A percentile compares a stretch with the other conserved stretches of the same genome.
Evolutionary conservation across 1,140 invertebrate genomes (phyloP).

Genomic region (Bombus affinis): DNA sequence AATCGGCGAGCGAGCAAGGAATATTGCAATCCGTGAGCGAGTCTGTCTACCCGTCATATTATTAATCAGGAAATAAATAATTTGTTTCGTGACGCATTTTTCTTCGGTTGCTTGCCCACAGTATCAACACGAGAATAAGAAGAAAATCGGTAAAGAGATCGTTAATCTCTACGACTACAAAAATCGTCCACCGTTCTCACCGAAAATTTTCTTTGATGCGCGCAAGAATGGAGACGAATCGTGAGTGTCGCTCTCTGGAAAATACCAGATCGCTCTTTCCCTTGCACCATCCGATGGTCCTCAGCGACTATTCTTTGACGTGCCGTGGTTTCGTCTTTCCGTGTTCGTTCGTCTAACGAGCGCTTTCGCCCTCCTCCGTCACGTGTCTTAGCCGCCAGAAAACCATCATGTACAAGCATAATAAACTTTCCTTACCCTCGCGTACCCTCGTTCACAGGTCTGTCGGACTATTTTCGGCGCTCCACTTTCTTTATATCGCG

Average conservation of each 20-base stretch:
- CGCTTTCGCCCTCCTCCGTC: background rate
- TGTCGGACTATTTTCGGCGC: conserved; percentile 37
- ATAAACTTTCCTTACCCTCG: conserved; percentile 46
- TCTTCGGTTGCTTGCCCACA: too few relatives aligned
- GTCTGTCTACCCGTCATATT: too few relatives aligned
- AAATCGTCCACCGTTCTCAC: too few relatives aligned
- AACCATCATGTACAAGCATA: conserved; percentile 25
- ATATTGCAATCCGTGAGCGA: too few relatives aligned
- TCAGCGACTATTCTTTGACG: conserved; percentile 9
- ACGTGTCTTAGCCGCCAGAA: conserved; percentile 9
- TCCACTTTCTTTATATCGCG: conserved; percentile 45
- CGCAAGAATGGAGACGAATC: too few relatives aligned
- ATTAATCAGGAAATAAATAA: too few relatives aligned
- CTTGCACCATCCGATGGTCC: background rate
- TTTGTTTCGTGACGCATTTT: too few relatives aligned
- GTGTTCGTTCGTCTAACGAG: conserved; percentile 33
- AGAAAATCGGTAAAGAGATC: too few relatives aligned
- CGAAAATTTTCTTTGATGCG: background rate
- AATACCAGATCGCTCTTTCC: background rate
- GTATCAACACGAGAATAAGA: too few relatives aligned
- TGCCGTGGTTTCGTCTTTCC: background rate
- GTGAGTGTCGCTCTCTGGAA: background rate
- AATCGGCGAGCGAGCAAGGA: too few relatives aligned
- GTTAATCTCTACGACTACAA: too few relatives aligned
- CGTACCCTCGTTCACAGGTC: conserved; percentile 19